These are phyloP conservation scores for Lethenteron reissneri DNA, from an alignment of 2,113 vertebrate genomes.

Conservation along the genomic window DNA sequence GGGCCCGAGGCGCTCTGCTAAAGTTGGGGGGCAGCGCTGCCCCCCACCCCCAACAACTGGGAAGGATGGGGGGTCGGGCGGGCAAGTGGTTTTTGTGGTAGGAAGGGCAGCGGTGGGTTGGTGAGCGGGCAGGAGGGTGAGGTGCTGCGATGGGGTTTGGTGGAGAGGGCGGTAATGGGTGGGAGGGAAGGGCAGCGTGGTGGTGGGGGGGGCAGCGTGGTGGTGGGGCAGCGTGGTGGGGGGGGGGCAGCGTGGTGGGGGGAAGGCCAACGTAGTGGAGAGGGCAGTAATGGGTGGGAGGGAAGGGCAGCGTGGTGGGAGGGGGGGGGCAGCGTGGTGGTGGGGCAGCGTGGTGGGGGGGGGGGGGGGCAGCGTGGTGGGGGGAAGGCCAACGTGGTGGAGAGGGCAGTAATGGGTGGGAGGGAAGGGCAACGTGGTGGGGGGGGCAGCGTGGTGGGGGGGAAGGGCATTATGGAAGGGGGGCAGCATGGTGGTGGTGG, in stretches of 20 bases:
- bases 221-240: conserved; percentile 10
- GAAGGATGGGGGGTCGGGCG: conserved; percentile 11
- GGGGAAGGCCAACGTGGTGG: neutral
- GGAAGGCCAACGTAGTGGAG: conserved; percentile 13
- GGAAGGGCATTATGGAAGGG: conserved; percentile 6
- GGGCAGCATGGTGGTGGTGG: too few relatives aligned
- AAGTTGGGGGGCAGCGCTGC: neutral
- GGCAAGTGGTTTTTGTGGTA: conserved; percentile 25
- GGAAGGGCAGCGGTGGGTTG: conserved; percentile 18
- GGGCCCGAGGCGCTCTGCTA: conserved; percentile 58
- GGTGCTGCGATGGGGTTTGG: conserved; percentile 16
- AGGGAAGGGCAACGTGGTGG: conserved; percentile 17
- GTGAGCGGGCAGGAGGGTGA: conserved; percentile 12
- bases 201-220: conserved; percentile 10
- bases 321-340: conserved; percentile 18
- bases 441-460: conserved; percentile 17
- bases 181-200: conserved; percentile 17
- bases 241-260: too few relatives aligned
- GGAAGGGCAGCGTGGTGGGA: conserved; percentile 15
- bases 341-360: too few relatives aligned
- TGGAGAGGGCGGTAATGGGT: conserved; percentile 7
- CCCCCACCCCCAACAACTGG: conserved; percentile 4
- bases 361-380: conserved; percentile 19
- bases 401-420: conserved; percentile 12
- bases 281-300: conserved; percentile 14